phyloP scores from a whole-genome alignment of 2,888 invertebrate species.

The Latrodectus hesperus region DNA sequence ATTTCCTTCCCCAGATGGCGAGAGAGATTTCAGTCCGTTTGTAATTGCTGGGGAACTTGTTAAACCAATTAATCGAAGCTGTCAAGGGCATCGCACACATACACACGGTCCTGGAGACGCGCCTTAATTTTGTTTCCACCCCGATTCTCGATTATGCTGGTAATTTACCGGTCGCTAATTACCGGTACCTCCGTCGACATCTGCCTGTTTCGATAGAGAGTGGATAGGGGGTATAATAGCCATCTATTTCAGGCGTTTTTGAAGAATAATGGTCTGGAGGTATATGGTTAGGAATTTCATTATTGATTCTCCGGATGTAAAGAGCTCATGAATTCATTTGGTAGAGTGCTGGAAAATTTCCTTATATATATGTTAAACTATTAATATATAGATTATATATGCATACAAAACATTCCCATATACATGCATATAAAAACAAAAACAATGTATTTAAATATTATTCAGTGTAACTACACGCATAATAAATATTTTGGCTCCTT shows the following conservation, averaged over 20 bases:
- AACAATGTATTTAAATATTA: too few species aligned
- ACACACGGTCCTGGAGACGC: neutral
- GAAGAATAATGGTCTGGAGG: neutral
- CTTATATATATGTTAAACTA: too few species aligned
- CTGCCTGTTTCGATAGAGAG: conserved; percentile 34
- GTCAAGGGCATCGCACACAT: conserved; percentile 49
- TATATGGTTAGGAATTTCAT: too few species aligned
- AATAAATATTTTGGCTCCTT: too few species aligned
- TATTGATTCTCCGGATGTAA: too few species aligned
- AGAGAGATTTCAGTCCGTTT: conserved; percentile 34
- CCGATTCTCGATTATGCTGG: conserved; percentile 60
- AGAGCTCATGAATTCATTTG: too few species aligned
- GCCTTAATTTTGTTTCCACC: conserved; percentile 61
- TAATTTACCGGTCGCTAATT: conserved; percentile 64
- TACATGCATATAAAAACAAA: too few species aligned
- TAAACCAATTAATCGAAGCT: conserved; percentile 62
- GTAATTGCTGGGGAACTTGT: conserved; percentile 57
- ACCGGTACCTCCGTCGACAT: conserved; percentile 57
- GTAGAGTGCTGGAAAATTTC: too few species aligned
- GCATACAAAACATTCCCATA: too few species aligned
- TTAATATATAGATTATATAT: too few species aligned
- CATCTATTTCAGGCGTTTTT: neutral
- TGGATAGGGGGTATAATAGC: conserved; percentile 3
- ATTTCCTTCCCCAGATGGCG: conserved; percentile 11
- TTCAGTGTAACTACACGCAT: too few species aligned